phyloP scores from a whole-genome alignment of 2,113 vertebrate species.

The Globicephala melas region DNA sequence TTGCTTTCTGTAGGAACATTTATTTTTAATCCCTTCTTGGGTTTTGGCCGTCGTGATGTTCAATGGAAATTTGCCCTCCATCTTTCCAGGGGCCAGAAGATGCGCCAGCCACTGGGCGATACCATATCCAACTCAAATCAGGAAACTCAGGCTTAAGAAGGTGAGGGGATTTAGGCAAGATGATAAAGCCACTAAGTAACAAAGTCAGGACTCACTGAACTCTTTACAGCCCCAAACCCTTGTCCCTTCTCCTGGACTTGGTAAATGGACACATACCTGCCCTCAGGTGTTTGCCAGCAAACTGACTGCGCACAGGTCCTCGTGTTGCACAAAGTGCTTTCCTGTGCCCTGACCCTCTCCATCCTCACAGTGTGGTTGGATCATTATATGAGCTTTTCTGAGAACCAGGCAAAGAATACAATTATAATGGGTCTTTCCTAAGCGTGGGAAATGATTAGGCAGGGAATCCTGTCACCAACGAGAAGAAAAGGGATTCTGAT shows the following conservation, averaged over 20 bases:
- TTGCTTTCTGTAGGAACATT: not conserved
- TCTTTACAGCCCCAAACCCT: too few relatives aligned
- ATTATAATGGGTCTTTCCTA: not conserved
- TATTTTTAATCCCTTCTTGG: not conserved
- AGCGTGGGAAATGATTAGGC: accelerated
- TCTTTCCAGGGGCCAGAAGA: not conserved
- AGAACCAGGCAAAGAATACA: not conserved
- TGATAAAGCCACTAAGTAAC: not conserved
- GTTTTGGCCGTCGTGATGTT: not conserved
- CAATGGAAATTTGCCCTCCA: not conserved
- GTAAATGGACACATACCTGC: accelerated
- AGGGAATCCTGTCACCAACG: not conserved
- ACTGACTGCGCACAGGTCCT: not conserved
- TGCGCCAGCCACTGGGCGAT: too few relatives aligned
- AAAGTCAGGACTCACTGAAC: not conserved
- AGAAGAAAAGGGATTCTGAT: not conserved
- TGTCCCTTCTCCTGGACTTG: not conserved
- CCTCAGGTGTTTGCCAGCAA: accelerated
- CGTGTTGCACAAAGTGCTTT: accelerated
- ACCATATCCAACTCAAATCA: not conserved
- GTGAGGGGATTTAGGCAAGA: not conserved
- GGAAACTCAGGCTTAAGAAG: not conserved
- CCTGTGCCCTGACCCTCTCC: not conserved
- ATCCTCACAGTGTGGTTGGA: not conserved
- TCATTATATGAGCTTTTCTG: not conserved